Evolutionary conservation across 2,888 invertebrate genomes (phyloP).

Genomic region (Diadegma fenestrale): DNA sequence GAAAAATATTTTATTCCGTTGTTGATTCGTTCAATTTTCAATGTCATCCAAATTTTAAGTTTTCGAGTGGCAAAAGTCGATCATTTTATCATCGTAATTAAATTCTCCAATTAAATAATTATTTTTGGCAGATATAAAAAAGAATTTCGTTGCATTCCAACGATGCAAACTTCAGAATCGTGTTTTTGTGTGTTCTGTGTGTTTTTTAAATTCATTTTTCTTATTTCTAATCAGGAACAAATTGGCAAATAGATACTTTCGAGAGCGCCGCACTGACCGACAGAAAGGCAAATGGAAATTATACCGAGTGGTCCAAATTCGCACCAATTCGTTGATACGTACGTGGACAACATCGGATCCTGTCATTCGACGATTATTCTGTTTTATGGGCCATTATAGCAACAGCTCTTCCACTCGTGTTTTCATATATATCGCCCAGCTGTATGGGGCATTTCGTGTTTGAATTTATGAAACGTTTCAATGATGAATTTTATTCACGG

Average conservation of each 20-base stretch:
- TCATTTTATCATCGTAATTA: too few relatives aligned
- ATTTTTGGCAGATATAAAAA: too few relatives aligned
- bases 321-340: conserved; percentile 7
- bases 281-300: conserved; percentile 8
- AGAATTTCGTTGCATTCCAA: too few relatives aligned
- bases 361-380: conserved; percentile 60
- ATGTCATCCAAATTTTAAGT: too few relatives aligned
- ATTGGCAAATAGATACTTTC: background rate
- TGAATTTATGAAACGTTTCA: background rate
- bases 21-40: too few relatives aligned
- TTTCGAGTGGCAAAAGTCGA: too few relatives aligned
- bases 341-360: conserved; percentile 17
- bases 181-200: too few relatives aligned
- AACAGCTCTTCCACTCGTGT: conserved; percentile 15
- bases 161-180: too few relatives aligned
- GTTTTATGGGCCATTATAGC: conserved; percentile 55
- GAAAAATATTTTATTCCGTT: too few relatives aligned
- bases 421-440: background rate
- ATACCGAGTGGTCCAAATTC: conserved; percentile 1
- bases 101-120: too few relatives aligned
- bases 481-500: background rate
- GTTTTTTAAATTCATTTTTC: too few relatives aligned
- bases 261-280: background rate
- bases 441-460: conserved; percentile 2
- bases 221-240: background rate